A percentile compares a stretch with the other conserved stretches of the same genome.
These are phyloP conservation scores for Zosterops hypoxanthus DNA, from an alignment of 2,113 vertebrate genomes.

Conservation along the genomic window DNA sequence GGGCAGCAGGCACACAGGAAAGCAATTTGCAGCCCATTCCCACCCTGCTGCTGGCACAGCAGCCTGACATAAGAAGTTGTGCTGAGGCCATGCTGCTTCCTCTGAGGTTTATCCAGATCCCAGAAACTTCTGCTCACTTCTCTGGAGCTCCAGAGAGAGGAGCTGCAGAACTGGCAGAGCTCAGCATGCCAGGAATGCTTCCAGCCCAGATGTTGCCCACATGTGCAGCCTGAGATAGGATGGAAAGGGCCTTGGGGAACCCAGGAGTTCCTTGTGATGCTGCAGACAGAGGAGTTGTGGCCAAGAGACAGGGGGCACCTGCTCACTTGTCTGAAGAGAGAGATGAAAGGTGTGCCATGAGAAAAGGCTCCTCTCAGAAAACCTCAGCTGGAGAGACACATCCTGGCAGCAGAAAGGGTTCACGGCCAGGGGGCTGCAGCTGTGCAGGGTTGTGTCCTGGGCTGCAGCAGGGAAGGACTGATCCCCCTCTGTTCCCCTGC, in stretches of 20 bases:
- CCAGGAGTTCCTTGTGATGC: not conserved
- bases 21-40: not conserved
- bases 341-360: not conserved
- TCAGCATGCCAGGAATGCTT: not conserved
- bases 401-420: not conserved
- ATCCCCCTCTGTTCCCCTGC: not conserved
- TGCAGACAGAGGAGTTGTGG: not conserved
- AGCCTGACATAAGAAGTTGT: not conserved
- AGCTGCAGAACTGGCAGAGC: not conserved
- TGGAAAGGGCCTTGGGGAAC: not conserved
- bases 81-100: not conserved
- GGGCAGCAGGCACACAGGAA: not conserved
- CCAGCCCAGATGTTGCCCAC: not conserved
- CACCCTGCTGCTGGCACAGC: not conserved
- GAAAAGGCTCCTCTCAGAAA: not conserved
- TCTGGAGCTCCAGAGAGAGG: rapidly evolving
- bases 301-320: not conserved
- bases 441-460: not conserved
- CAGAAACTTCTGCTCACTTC: not conserved
- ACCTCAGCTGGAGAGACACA: not conserved
- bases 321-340: not conserved
- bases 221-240: not conserved
- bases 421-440: not conserved
- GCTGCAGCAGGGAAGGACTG: not conserved
- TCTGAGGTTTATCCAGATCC: not conserved